Percentiles rank a stretch among this genome's conserved stretches.
phyloP scores from a whole-genome alignment of 1,140 invertebrate species.

The Periplaneta americana region DNA sequence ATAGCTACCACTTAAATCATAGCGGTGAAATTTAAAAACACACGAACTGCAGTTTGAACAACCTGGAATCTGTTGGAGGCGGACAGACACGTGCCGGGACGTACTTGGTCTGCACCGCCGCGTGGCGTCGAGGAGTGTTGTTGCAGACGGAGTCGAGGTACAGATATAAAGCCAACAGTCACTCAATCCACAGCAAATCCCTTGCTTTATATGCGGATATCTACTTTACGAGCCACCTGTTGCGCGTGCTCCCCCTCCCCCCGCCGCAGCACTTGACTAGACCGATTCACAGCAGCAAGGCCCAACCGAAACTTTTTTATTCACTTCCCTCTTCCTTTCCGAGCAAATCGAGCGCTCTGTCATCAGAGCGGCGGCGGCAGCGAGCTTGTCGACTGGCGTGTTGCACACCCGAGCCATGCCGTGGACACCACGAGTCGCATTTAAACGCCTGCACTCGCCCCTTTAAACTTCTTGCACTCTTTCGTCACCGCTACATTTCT shows the following conservation, averaged over 20 bases:
- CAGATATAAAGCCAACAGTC: constrained; percentile 1
- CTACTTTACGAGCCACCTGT: constrained; percentile 19
- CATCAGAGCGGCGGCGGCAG: not conserved
- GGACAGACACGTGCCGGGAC: too few relatives aligned
- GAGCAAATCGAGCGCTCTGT: not conserved
- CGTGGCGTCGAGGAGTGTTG: not conserved
- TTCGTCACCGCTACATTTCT: too few relatives aligned
- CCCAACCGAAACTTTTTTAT: constrained; percentile 1
- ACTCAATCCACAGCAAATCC: constrained; percentile 18
- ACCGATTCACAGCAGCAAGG: not conserved
- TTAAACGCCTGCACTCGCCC: too few relatives aligned
- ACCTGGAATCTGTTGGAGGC: too few relatives aligned
- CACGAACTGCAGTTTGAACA: too few relatives aligned
- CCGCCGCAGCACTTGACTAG: not conserved
- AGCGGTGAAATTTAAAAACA: too few relatives aligned
- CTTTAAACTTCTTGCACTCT: too few relatives aligned
- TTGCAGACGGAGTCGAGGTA: too few relatives aligned
- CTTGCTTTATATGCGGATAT: constrained; percentile 20
- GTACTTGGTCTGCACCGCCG: too few relatives aligned
- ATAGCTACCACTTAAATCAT: too few relatives aligned
- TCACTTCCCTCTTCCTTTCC: constrained; percentile 1
- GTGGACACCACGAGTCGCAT: too few relatives aligned
- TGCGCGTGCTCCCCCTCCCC: not conserved
- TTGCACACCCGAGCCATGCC: too few relatives aligned
- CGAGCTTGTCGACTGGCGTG: not conserved